These are phyloP conservation scores for Taenioides sp. DNA, from an alignment of 2,797 vertebrate genomes.

Conservation along the genomic window DNA sequence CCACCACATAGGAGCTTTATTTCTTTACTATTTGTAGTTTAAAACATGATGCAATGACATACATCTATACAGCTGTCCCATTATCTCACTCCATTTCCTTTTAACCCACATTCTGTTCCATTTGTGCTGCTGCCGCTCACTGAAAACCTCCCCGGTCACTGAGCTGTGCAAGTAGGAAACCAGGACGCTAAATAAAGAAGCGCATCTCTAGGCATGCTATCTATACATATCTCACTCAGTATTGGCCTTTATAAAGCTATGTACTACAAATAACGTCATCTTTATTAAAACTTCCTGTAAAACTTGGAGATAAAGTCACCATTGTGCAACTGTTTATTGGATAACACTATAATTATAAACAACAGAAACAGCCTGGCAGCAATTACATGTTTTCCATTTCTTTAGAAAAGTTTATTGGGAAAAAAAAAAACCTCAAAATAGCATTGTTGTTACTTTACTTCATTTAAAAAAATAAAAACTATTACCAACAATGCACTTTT, in stretches of 20 bases:
- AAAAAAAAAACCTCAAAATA: too few relatives aligned
- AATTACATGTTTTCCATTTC: background rate
- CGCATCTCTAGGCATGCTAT: background rate
- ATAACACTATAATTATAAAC: background rate
- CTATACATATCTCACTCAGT: background rate
- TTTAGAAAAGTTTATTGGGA: background rate
- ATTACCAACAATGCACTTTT: too few relatives aligned
- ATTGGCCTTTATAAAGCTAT: background rate
- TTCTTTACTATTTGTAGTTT: slow-evolving; percentile 13
- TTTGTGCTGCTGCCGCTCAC: slow-evolving; percentile 4
- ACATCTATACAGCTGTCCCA: slow-evolving; percentile 37
- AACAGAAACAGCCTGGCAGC: background rate
- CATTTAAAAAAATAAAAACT: too few relatives aligned
- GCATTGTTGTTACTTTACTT: too few relatives aligned
- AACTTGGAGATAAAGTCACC: background rate
- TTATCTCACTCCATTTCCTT: slow-evolving; percentile 43
- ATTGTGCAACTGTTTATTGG: background rate
- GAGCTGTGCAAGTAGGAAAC: slow-evolving; percentile 22
- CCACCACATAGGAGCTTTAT: background rate
- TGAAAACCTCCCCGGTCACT: slow-evolving; percentile 24
- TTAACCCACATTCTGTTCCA: slow-evolving; percentile 31
- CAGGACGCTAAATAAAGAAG: slow-evolving; percentile 31
- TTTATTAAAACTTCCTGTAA: background rate
- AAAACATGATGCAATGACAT: slow-evolving; percentile 25
- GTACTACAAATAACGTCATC: background rate